Evolutionary conservation across 1,140 invertebrate genomes (phyloP).

Genomic region (Eriosoma lanigerum): DNA sequence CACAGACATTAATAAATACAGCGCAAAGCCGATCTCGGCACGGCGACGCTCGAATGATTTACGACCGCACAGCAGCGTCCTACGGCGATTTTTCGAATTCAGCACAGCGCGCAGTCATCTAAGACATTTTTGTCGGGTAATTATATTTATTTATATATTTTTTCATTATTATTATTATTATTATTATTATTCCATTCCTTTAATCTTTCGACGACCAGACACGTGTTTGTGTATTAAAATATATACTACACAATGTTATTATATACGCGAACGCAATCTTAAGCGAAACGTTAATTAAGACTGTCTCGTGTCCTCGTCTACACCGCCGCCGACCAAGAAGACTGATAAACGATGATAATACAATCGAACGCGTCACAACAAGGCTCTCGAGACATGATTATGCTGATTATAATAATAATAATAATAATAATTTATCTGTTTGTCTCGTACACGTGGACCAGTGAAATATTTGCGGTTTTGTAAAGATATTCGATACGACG

Average conservation of each 20-base stretch:
- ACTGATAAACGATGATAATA: background rate
- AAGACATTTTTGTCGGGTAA: background rate
- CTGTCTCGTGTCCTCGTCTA: background rate
- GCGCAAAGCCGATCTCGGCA: background rate
- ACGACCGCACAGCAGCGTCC: background rate
- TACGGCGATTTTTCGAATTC: background rate
- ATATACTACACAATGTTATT: too few relatives aligned
- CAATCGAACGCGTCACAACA: background rate
- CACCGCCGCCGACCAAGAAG: too few relatives aligned
- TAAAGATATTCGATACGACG: too few relatives aligned
- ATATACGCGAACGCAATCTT: background rate
- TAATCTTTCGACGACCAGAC: background rate
- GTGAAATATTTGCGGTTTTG: too few relatives aligned
- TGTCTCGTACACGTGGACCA: too few relatives aligned
- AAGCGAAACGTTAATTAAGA: background rate
- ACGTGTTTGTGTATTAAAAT: background rate
- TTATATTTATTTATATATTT: background rate
- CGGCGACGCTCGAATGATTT: constrained; percentile 4
- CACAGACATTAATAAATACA: background rate
- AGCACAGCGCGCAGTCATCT: background rate
- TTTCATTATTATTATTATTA: too few relatives aligned
- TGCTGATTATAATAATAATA: too few relatives aligned
- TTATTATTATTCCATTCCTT: too few relatives aligned
- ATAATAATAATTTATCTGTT: too few relatives aligned
- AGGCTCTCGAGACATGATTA: background rate